phyloP scores from a whole-genome alignment of 2,888 invertebrate species.

The Tenthredo mesomela region DNA sequence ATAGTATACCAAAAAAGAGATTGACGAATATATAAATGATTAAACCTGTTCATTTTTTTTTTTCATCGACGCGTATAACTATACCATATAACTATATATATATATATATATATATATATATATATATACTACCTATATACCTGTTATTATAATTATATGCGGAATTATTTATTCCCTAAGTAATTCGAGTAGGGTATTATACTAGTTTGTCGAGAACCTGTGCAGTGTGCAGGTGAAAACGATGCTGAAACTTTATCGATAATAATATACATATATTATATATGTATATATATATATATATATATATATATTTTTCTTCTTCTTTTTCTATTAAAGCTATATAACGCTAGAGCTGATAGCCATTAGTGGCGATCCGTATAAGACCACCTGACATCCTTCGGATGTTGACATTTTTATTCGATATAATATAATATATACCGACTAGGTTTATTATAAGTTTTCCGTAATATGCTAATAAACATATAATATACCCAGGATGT shows the following conservation, averaged over 20 bases:
- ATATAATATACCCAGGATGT: no score
- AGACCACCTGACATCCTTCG: not conserved
- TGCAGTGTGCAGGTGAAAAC: slow-evolving; percentile 3
- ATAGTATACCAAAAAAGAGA: not conserved
- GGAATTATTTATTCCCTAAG: not conserved
- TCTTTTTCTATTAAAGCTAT: no score
- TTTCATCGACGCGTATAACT: not conserved
- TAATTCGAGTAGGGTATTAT: not conserved
- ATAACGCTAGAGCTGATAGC: no score
- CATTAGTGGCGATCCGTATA: no score
- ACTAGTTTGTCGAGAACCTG: not conserved
- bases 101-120: no score
- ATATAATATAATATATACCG: no score
- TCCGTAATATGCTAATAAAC: no score
- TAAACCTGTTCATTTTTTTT: not conserved
- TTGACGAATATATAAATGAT: not conserved
- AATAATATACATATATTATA: not conserved
- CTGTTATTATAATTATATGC: not conserved
- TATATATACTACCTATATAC: no score
- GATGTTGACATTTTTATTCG: not conserved
- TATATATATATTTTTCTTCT: not conserved
- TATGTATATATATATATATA: not conserved
- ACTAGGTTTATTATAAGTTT: no score
- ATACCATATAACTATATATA: not conserved
- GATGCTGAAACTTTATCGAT: not conserved